A percentile compares a stretch with the other conserved stretches of the same genome.
phyloP scores from a whole-genome alignment of 2,888 invertebrate genomes.

The Ophion ellenae region DNA sequence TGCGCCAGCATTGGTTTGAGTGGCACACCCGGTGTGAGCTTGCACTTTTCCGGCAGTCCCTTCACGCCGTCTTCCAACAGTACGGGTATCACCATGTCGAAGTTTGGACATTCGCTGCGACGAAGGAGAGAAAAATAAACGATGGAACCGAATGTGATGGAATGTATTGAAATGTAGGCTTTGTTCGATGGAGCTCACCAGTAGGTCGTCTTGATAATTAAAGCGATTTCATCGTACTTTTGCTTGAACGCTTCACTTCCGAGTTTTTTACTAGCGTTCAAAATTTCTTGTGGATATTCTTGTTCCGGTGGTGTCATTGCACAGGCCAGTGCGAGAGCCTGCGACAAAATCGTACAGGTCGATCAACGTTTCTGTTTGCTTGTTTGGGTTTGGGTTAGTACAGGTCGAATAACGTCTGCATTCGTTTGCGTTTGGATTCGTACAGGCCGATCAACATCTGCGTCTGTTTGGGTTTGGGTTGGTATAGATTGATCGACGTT shows the following conservation, averaged over 20 bases:
- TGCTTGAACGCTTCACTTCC: conserved; percentile 90
- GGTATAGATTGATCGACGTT: background rate
- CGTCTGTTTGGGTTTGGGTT: background rate
- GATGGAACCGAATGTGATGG: background rate
- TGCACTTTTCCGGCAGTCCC: conserved; percentile 91
- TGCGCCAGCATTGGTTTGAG: conserved; percentile 99
- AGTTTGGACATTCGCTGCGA: conserved; percentile 96
- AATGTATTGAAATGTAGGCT: background rate
- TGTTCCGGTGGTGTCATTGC: conserved; percentile 91
- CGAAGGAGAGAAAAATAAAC: conserved; percentile 27
- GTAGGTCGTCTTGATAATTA: conserved; percentile 95
- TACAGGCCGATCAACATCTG: background rate
- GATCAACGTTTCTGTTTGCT: background rate
- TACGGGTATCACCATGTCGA: conserved; percentile 92
- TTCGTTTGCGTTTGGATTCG: no score
- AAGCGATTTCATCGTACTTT: conserved; percentile 89
- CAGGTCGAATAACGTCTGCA: no score
- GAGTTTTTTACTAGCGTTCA: conserved; percentile 88
- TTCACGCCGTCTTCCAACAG: conserved; percentile 91
- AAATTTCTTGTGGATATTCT: conserved; percentile 86
- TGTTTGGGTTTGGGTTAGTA: background rate
- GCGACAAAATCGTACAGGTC: conserved; percentile 70
- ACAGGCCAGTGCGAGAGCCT: conserved; percentile 94
- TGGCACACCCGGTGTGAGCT: conserved; percentile 95
- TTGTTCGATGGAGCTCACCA: conserved; percentile 86